Evolutionary conservation across 2,888 invertebrate species (phyloP), one percentile per base, ranked within the genome.

Genomic region (Lomographa bimaculata): DNA sequence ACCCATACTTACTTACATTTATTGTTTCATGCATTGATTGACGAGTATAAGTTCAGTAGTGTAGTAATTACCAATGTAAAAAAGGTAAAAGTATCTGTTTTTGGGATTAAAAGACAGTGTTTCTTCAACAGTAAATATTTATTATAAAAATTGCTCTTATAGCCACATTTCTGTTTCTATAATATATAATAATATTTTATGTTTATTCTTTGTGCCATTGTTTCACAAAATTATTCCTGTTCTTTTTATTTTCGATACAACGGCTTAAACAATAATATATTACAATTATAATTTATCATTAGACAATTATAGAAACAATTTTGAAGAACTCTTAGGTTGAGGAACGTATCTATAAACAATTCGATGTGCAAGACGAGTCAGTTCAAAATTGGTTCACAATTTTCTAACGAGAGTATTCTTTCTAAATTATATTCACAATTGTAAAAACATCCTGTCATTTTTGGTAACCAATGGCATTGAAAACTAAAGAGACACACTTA

Each of bases 71-170:
- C n/a, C n/a, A n/a, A n/a, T n/a, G n/a, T n/a, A n/a, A n/a, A n/a
- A n/a, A n/a, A n/a, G n/a, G n/a, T n/a, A n/a, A n/a, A n/a, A n/a
- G n/a, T n/a, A n/a, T n/a, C n/a, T n/a, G n/a, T n/a, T n/a, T n/a
- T n/a, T n/a, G n/a, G n/a, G 67, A 86, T 78, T 83, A 59, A 86
- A 84, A 87, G 71, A 46, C 81, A 14, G 39, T 55, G 60, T 49
- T 78, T 89, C 87, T 76, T 87, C 89, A 89, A 89, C 89, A 89
- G 89, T 89, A 89, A 89, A 89, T 89, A 89, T 89, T 89, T 89
- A 89, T 89, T 89, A 89, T 89, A 89, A 89, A 89, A 89, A 89
- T 87, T 89, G 87, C 86, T 87, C 84, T 86, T 87, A 89, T 89
- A 89, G 86, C 71, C 86, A 89, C 87, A 87, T 89, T 87, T 87